phyloP scores from a whole-genome alignment of 2,113 vertebrate genomes.

The Turnix velox region DNA sequence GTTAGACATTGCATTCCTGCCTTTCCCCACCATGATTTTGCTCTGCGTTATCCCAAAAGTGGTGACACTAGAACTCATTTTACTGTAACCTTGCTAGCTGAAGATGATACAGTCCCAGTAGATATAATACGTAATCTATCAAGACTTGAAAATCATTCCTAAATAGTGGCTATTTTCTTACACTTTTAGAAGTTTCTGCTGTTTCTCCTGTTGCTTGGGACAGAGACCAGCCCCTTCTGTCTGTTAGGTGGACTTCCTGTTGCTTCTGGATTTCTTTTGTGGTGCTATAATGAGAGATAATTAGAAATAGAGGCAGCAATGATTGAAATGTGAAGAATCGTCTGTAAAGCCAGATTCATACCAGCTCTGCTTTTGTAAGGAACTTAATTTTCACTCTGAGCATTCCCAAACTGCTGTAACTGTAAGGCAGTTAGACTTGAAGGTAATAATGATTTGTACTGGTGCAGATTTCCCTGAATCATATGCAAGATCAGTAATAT shows the following conservation, averaged over 20 bases:
- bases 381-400: constrained; percentile 23
- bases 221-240: neutral
- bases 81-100: neutral
- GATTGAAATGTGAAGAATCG: neutral
- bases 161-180: neutral
- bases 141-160: neutral
- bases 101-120: neutral
- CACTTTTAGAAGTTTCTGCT: neutral
- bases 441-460: constrained; percentile 57
- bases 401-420: constrained; percentile 20
- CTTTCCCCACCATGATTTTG: neutral
- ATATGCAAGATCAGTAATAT: constrained; percentile 1
- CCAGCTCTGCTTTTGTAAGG: neutral
- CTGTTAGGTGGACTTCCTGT: neutral
- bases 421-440: constrained; percentile 11
- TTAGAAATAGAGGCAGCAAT: neutral
- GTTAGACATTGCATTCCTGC: neutral
- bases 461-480: constrained; percentile 34
- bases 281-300: neutral
- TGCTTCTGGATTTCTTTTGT: neutral
- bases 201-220: neutral
- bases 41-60: neutral
- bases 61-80: neutral
- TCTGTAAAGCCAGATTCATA: neutral
- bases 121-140: neutral